Evolutionary conservation across 2,113 vertebrate genomes (phyloP), one percentile per base, ranked within the genome.

Genomic region (Tringa solitaria): DNA sequence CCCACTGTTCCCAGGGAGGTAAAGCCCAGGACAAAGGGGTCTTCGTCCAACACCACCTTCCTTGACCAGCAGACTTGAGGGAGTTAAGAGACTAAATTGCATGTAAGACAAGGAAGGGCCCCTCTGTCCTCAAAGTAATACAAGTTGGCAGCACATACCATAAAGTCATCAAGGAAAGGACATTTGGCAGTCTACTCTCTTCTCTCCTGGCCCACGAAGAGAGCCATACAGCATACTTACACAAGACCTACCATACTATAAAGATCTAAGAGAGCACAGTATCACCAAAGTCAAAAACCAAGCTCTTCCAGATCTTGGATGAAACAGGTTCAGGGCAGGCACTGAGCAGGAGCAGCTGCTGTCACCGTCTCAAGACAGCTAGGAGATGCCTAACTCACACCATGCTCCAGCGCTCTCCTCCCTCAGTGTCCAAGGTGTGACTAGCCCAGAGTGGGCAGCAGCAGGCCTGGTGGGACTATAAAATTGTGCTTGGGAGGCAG

Each of bases 361-460:
- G 33, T 46, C 43, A 35, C 14, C 20, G 68, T 9, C 53, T n/a
- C 41, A 37, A 72, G 69, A 63, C 23, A 77, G 16, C 24, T 41
- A 51, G 45, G 73, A 89, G 68, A 81, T 24, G 14, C 20, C 70
- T 12, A 65, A 61, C 24, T 28, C 28, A 23, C 20, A 56, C 14
- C 53, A 20, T 2, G 30, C 35, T 45, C 74, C 60, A 78, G 33
- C 1, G 2, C 37, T 54, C 10, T 77, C 14, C 46, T 93, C 30
- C 30, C 30, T 41, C 39, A 21, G 33, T 9, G 18, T 46, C 54
- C 24, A 22, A 32, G 16, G 64, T n/a, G 64, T 35, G 30, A 26
- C 24, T 35, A 9, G 2, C 10, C 45, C 48, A 35, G 27, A 41
- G 53, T 0, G 0, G 45, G 26, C 1, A 72, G 70, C 67, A 88